Evolutionary conservation across 2,797 vertebrate species (phyloP).

Genomic region (Huso huso): DNA sequence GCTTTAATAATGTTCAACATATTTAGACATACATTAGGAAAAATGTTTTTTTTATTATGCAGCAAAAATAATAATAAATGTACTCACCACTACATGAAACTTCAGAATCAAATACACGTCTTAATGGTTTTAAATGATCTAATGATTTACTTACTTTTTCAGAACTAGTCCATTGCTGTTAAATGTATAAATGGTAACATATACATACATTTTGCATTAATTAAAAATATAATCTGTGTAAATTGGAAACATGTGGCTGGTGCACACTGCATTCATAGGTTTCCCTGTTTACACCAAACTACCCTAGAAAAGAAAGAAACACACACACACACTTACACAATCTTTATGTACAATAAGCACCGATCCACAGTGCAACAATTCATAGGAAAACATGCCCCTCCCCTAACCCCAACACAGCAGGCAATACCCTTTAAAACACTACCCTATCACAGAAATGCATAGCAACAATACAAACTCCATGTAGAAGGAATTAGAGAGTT

Average conservation of each 20-base stretch:
- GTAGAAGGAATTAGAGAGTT: too few species aligned
- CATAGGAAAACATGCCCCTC: background rate
- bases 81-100: background rate
- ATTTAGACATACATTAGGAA: background rate
- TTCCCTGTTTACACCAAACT: background rate
- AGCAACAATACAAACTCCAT: too few species aligned
- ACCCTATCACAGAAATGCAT: too few species aligned
- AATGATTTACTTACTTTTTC: background rate
- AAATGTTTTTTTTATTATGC: background rate
- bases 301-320: background rate
- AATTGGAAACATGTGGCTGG: background rate
- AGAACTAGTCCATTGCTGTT: background rate
- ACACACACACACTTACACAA: background rate
- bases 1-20: too few species aligned
- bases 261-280: background rate
- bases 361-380: background rate
- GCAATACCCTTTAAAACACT: too few species aligned
- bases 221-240: conserved; percentile 1
- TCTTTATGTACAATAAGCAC: background rate
- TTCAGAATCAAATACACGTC: background rate
- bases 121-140: background rate
- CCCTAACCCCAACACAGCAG: too few species aligned
- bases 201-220: background rate
- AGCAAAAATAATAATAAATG: background rate
- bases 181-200: conserved; percentile 3